Evolutionary conservation across 2,888 invertebrate genomes (phyloP).

Genomic region (Acronicta psi): DNA sequence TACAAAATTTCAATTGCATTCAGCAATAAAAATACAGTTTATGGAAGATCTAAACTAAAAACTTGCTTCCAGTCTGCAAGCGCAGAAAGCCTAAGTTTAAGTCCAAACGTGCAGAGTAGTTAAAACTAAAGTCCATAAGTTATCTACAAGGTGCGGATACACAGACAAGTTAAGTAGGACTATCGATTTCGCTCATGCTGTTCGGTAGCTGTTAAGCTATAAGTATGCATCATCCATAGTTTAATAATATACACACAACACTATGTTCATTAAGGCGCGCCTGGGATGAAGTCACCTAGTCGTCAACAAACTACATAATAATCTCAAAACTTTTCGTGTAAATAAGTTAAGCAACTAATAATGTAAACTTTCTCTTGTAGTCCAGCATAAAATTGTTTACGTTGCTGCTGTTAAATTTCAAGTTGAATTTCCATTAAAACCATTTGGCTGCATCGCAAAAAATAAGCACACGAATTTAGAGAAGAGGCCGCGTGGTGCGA

Average conservation of each 20-base stretch:
- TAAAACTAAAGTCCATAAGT: slow-evolving; percentile 60
- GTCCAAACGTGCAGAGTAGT: slow-evolving; percentile 58
- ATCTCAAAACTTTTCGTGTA: slow-evolving; percentile 64
- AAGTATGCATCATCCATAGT: slow-evolving; percentile 54
- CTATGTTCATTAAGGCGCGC: slow-evolving; percentile 46
- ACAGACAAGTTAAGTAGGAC: slow-evolving; percentile 63
- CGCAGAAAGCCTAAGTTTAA: slow-evolving; percentile 47
- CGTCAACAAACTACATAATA: slow-evolving; percentile 54
- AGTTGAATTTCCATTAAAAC: slow-evolving; percentile 69
- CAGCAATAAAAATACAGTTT: not conserved
- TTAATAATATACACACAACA: slow-evolving; percentile 45
- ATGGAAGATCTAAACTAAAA: slow-evolving; percentile 6
- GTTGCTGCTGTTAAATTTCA: slow-evolving; percentile 59
- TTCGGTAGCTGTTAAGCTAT: slow-evolving; percentile 58
- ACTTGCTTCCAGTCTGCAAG: slow-evolving; percentile 21
- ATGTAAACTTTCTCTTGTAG: slow-evolving; percentile 51
- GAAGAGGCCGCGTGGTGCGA: slow-evolving; percentile 79
- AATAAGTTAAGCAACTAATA: slow-evolving; percentile 54
- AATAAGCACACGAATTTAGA: slow-evolving; percentile 81
- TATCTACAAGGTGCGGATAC: slow-evolving; percentile 50
- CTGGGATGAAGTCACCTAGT: slow-evolving; percentile 34
- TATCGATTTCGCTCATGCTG: slow-evolving; percentile 66
- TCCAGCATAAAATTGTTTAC: slow-evolving; percentile 62
- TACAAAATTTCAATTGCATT: not conserved
- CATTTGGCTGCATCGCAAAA: slow-evolving; percentile 72